Conservation (phyloP, 2,797 vertebrate species). For the Microctenopoma steveboyesi region DNA sequence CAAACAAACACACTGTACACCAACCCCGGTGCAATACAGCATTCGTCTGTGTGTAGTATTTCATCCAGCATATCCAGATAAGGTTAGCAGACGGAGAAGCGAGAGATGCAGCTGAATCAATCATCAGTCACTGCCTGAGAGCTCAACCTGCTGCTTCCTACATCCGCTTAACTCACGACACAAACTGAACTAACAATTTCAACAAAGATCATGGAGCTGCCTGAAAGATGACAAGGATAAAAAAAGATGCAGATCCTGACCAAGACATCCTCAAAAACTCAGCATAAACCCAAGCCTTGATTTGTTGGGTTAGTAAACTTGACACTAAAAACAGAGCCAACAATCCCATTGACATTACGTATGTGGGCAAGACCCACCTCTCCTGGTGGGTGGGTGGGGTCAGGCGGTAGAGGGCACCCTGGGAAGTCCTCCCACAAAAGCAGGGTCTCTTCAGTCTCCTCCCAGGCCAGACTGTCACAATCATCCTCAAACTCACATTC, state of each 20-base stretch:
- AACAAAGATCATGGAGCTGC: not conserved
- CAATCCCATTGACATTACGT: not conserved
- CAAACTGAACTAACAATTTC: slow-evolving; percentile 19
- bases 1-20: slow-evolving; percentile 56
- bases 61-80: slow-evolving; percentile 29
- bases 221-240: not conserved
- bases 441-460: slow-evolving; percentile 96
- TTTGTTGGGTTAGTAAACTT: too few relatives aligned
- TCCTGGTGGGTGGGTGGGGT: slow-evolving; percentile 85
- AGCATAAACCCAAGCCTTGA: too few relatives aligned
- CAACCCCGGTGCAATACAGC: slow-evolving; percentile 21
- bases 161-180: not conserved
- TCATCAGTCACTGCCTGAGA: not conserved
- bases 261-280: too few relatives aligned
- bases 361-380: slow-evolving; percentile 81
- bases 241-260: not conserved
- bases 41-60: slow-evolving; percentile 7
- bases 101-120: not conserved
- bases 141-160: slow-evolving; percentile 7
- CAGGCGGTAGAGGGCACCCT: slow-evolving; percentile 89
- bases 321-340: not conserved
- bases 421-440: slow-evolving; percentile 98
- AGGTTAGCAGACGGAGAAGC: slow-evolving; percentile 22
- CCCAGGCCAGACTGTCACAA: slow-evolving; percentile 97
- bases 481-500: slow-evolving; percentile 98